Evolutionary conservation across 2,888 invertebrate genomes (phyloP).

Genomic region (Timandra comae): DNA sequence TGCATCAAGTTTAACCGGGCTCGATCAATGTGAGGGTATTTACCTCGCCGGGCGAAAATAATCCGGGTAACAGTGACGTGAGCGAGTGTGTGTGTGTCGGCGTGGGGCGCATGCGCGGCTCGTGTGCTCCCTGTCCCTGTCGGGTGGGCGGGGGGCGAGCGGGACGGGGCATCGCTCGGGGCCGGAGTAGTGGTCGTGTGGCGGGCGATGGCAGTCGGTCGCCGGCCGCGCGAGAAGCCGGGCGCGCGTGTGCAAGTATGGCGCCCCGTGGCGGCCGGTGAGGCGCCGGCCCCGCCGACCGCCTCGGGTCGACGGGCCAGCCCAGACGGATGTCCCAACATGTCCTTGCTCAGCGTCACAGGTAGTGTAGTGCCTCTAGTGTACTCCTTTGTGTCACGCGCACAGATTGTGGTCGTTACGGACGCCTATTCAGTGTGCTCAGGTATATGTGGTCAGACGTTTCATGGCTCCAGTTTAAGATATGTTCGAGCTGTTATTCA

Average conservation of each 20-base stretch:
- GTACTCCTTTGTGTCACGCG: slow-evolving; percentile 40
- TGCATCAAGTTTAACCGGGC: slow-evolving; percentile 73
- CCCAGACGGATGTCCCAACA: slow-evolving; percentile 64
- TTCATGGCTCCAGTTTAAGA: slow-evolving; percentile 8
- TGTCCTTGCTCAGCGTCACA: slow-evolving; percentile 77
- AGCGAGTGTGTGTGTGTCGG: slow-evolving; percentile 38
- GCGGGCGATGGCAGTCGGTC: slow-evolving; percentile 46
- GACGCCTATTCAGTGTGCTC: slow-evolving; percentile 42
- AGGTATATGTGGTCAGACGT: slow-evolving; percentile 36
- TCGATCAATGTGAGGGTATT: slow-evolving; percentile 76
- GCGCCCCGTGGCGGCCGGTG: slow-evolving; percentile 75
- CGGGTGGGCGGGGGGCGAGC: slow-evolving; percentile 2
- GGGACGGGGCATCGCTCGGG: slow-evolving; percentile 4
- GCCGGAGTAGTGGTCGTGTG: slow-evolving; percentile 12
- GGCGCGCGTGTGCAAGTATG: slow-evolving; percentile 66
- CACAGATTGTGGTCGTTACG: slow-evolving; percentile 42
- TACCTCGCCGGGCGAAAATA: slow-evolving; percentile 76
- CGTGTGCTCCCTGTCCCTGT: slow-evolving; percentile 4
- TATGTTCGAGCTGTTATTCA: background rate
- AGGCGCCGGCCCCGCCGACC: slow-evolving; percentile 76
- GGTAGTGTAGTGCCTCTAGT: slow-evolving; percentile 48
- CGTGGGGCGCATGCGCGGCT: slow-evolving; percentile 27
- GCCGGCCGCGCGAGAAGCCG: slow-evolving; percentile 68
- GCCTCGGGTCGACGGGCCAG: slow-evolving; percentile 74
- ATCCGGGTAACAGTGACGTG: slow-evolving; percentile 74